A percentile compares a stretch with the other conserved stretches of the same genome.
Evolutionary conservation across 92 coral and sea anemone genomes (phyloP).

Genomic region (Hydrozoanthus gracilis): DNA sequence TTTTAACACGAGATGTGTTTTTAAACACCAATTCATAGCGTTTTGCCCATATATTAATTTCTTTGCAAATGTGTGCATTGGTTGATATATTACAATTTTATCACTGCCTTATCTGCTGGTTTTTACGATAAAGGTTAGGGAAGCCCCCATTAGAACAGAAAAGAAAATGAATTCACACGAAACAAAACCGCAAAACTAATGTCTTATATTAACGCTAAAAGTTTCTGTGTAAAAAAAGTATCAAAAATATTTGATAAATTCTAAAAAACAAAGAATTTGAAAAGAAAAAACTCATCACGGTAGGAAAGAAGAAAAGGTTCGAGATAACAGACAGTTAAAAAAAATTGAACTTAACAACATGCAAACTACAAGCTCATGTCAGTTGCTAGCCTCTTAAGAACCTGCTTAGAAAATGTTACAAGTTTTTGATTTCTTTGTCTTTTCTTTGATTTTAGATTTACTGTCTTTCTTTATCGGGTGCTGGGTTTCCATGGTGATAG

Average conservation of each 20-base stretch:
- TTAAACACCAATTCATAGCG: neutral
- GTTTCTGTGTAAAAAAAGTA: neutral
- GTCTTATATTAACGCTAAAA: neutral
- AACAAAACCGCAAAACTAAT: too few relatives aligned
- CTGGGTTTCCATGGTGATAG: neutral
- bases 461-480: constrained; percentile 17
- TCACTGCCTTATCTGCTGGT: neutral
- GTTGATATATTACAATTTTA: neutral
- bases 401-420: constrained; percentile 20
- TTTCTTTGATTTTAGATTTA: neutral
- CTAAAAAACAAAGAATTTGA: neutral
- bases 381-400: neutral
- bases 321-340: neutral
- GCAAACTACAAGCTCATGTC: neutral
- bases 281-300: too few relatives aligned
- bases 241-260: neutral
- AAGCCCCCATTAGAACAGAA: too few relatives aligned
- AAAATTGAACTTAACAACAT: constrained; percentile 1
- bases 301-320: neutral
- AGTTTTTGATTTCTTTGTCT: constrained; percentile 32
- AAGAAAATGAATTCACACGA: too few relatives aligned
- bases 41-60: neutral
- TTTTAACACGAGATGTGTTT: neutral
- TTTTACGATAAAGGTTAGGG: too few relatives aligned
- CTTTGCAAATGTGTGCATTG: neutral